Base-by-base conservation (phyloP, 2,113 vertebrate genomes). In the Sinocyclocheilus grahami region DNA sequence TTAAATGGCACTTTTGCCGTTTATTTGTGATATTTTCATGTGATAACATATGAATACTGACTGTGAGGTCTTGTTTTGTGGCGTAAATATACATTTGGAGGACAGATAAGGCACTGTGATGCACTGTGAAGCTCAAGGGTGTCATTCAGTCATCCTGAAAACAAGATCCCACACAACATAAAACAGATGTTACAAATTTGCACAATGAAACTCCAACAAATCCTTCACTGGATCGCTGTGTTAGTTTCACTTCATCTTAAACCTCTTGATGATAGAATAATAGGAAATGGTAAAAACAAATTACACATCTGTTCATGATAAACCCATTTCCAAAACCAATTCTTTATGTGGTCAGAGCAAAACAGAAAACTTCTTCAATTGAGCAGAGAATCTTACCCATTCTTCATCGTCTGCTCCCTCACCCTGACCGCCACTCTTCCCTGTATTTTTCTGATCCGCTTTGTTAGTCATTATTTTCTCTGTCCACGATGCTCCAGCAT, bases 401-500 rank as follows among this genome's bases (percentile, higher is more conserved):
- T 98, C 97, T 1, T 96, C 95, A 0, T 97, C 96, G n/a, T 95
- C 96, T 0, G 94, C 96, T 37, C 95, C 96, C 0, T 95, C 95
- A 14, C 96, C 95, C 8, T 93, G 91, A 22, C 89, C 92, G 2
- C 80, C 86, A 4, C 87, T 22, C 53, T 88, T 88, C 0, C 13
- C 75, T 0, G 13, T 0, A 51, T 83, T 30, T 39, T 11, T 89
- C 1, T 82, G 58, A 0, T 86, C 91, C 3, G 90, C 42, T 89
- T 96, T 97, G n/a, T 94, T 95, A 58, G 95, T 91, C 95, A 98
- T 91, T 65, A 97, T 95, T 91, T 96, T 97, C 82, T 98, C 96
- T 0, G 97, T 97, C 97, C 97, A 97, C 0, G 96, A 97, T 0
- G 93, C 93, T 24, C 97, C 96, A 0, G 94, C 92, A 12, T 93